These are phyloP conservation scores for Thunnus thynnus DNA, from an alignment of 2,113 vertebrate species.

Conservation along the genomic window DNA sequence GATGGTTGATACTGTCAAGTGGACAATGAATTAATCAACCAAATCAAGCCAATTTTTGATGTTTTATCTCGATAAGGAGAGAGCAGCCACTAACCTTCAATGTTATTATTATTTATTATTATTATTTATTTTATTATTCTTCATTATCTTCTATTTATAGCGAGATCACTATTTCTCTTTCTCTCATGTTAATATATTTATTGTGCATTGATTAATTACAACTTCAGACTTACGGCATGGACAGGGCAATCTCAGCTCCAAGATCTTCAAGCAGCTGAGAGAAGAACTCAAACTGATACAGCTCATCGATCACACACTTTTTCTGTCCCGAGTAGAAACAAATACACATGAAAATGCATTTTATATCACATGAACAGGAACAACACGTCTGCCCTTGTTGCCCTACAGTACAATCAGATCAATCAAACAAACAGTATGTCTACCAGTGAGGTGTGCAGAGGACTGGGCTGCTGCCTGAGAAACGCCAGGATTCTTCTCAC, in stretches of 20 bases:
- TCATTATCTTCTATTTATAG: background rate
- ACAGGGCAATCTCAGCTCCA: slow-evolving; percentile 83
- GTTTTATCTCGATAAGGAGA: too few relatives aligned
- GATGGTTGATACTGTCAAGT: too few relatives aligned
- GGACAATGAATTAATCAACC: too few relatives aligned
- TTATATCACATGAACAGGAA: background rate
- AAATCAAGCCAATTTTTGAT: too few relatives aligned
- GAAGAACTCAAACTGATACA: slow-evolving; percentile 81
- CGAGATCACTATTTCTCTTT: background rate
- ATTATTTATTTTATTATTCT: too few relatives aligned
- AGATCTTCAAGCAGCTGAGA: slow-evolving; percentile 78
- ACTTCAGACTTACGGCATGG: slow-evolving; percentile 82
- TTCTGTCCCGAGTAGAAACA: slow-evolving; percentile 73
- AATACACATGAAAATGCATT: background rate
- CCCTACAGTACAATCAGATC: background rate
- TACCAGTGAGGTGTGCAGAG: slow-evolving; percentile 85
- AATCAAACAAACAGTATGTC: background rate
- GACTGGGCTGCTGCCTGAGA: slow-evolving; percentile 76
- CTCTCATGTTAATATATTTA: background rate
- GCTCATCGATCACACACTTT: slow-evolving; percentile 80
- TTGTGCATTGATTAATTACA: background rate
- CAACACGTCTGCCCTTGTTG: background rate
- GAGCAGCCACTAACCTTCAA: too few relatives aligned
- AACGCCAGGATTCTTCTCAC: slow-evolving; percentile 72
- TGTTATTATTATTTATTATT: too few relatives aligned